Base-by-base conservation (phyloP, 2,888 invertebrate species). In the Ashinkailepas kermadecensis region DNA sequence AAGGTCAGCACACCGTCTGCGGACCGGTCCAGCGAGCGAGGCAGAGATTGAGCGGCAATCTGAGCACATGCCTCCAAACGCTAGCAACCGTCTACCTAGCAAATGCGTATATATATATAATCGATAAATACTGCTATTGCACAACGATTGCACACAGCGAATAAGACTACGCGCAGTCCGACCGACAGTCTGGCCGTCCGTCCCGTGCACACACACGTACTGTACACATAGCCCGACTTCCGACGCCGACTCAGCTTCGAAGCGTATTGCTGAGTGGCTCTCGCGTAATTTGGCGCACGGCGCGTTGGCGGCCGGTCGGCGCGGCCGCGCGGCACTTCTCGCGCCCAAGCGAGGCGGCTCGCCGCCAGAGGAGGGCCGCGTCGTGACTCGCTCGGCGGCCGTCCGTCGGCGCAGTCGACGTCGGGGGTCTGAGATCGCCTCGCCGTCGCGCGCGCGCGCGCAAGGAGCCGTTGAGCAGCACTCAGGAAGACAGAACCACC, bases 91-190 rank as follows among this genome's bases (percentile, higher is more conserved):
- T 15, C 74, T 74, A 74, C 54, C 74, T 74, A 54, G 54, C 54
- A 56, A 74, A 39, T 39, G 39, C 39, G 56, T 21, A 23, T 74
- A 74, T 74, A 74, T 74, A 74, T 56, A 12, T 74, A 74, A 74
- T 74, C 21, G 74, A 74, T 74, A 74, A 74, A 74, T 74, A 74
- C 74, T 74, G 74, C 74, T 74, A 74, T 74, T 74, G 74, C 74
- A 74, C 74, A 56, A 12, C 23, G 56, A 74, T 74, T 74, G 74
- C 74, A 74, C 74, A 74, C 56, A 74, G 54, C 74, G 21, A 74
- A 56, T 56, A 74, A 54, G 54, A 74, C 74, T 74, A 74, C 54
- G 10, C 21, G 56, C 15, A 6, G 74, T 21, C 54, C 56, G 54
- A 21, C 74, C 74, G 0, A 21, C 21, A 21, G 21, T 23, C 13